These are phyloP conservation scores for Arctopsyche grandis DNA, from an alignment of 1,140 invertebrate genomes.

Conservation along the genomic window DNA sequence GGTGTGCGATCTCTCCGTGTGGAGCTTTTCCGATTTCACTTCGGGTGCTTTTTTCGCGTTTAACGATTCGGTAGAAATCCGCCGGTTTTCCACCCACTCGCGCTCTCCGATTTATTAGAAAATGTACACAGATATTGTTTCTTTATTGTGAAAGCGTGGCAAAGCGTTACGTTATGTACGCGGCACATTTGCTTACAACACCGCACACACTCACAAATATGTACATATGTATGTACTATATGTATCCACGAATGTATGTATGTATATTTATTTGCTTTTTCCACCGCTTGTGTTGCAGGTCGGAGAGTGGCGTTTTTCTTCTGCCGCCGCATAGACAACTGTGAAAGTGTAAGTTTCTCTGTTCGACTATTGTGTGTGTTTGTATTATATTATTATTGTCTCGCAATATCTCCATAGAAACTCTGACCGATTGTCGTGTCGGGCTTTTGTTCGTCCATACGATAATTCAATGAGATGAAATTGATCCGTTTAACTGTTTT, in stretches of 20 bases:
- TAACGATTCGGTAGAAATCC: conserved; percentile 6
- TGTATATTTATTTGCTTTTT: conserved; percentile 49
- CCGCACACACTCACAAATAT: background rate
- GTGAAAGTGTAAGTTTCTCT: conserved; percentile 54
- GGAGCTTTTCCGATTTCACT: conserved; percentile 19
- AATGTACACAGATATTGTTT: conserved; percentile 49
- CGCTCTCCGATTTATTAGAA: conserved; percentile 41
- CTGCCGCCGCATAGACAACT: conserved; percentile 26
- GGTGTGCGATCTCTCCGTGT: no score
- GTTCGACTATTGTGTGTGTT: background rate
- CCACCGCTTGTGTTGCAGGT: conserved; percentile 51
- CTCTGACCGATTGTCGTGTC: background rate
- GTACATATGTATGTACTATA: background rate
- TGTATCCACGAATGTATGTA: background rate
- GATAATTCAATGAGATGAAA: background rate
- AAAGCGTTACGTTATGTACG: conserved; percentile 35
- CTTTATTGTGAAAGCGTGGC: conserved; percentile 47
- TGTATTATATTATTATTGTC: conserved; percentile 29
- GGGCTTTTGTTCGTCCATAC: background rate
- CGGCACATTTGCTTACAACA: conserved; percentile 36
- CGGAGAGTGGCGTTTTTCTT: conserved; percentile 52
- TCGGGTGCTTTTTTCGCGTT: background rate
- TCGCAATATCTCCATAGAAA: conserved; percentile 16
- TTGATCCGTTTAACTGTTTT: no score
- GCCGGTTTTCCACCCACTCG: conserved; percentile 13